Evolutionary conservation across 2,113 vertebrate species (phyloP), one percentile per base, ranked within the genome.

Genomic region (Kryptolebias marmoratus): DNA sequence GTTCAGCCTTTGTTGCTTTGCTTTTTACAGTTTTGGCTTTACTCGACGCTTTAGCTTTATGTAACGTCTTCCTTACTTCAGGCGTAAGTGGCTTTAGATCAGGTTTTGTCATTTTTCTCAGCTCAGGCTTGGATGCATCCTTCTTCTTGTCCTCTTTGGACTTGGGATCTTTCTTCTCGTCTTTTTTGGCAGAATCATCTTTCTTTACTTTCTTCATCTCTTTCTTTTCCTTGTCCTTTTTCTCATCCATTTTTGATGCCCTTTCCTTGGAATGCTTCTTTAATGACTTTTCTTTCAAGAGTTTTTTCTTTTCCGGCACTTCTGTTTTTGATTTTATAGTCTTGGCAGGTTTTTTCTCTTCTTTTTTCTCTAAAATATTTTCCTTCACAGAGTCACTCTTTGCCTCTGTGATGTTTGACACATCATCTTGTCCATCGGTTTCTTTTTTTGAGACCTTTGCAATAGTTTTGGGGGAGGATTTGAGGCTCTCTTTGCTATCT

Each of bases 401-500:
- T 66, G 91, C 83, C 47, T 99, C 96, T 18, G 83, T 83, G 67
- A 94, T 90, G 16, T 88, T 79, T 11, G 89, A 87, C 48, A 75
- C 73, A 1, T 95, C 95, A 27, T 98, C 96, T 65, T 95, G 95
- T 7, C 84, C 87, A 56, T 95, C 93, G 1, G 89, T 85, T 83
- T 98, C 97, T 77, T 95, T 96, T 89, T 95, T 98, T 52, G 88
- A 63, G 62, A 91, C 82, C 77, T 96, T 98, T 63, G 93, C 90
- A 39, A 89, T 91, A 0, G 94, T 94, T 89, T 96, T 97, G 0
- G 95, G 90, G 4, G 96, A 96, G 36, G 96, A 95, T 82, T 96
- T 98, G 54, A 99, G 96, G 86, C 97, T 99, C 90, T 99, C 98
- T 79, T 96, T 98, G 92, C 97, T 99, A 66, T 99, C 96, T 18